Evolutionary conservation across 2,113 vertebrate genomes (phyloP).

Genomic region (Microtus oregoni): DNA sequence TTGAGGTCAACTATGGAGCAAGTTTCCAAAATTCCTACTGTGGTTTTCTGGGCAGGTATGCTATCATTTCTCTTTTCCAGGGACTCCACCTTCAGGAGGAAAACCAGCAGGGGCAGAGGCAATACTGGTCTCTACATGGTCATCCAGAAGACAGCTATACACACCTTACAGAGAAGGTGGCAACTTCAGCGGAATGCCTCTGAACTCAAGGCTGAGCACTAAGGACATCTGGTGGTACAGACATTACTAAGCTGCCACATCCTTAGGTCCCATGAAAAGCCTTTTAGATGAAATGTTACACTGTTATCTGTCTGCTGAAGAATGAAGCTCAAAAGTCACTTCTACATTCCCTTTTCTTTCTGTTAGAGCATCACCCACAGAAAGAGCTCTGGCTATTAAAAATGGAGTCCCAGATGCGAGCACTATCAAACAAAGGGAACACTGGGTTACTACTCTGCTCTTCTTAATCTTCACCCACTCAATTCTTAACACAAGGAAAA

Average conservation of each 20-base stretch:
- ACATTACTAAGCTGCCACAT: neutral
- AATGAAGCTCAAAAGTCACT: neutral
- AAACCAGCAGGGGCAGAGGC: neutral
- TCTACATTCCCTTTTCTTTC: neutral
- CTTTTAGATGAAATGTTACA: neutral
- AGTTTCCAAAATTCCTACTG: neutral
- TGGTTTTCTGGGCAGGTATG: neutral
- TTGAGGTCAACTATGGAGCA: neutral
- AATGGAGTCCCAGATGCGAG: neutral
- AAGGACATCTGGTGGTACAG: conserved; percentile 28
- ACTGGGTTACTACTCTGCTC: neutral
- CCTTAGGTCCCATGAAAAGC: neutral
- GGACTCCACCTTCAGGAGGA: neutral
- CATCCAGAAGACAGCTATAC: neutral
- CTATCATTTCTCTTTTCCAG: neutral
- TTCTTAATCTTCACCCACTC: neutral
- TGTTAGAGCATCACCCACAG: neutral
- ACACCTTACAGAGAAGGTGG: neutral
- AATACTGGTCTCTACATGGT: neutral
- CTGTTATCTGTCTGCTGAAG: neutral
- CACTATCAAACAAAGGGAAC: neutral
- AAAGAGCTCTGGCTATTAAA: neutral
- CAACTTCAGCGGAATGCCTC: neutral
- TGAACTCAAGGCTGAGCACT: neutral
- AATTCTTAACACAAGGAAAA: neutral